Base-by-base conservation (phyloP, 1,140 invertebrate species). In the Neodiprion fabricii region DNA sequence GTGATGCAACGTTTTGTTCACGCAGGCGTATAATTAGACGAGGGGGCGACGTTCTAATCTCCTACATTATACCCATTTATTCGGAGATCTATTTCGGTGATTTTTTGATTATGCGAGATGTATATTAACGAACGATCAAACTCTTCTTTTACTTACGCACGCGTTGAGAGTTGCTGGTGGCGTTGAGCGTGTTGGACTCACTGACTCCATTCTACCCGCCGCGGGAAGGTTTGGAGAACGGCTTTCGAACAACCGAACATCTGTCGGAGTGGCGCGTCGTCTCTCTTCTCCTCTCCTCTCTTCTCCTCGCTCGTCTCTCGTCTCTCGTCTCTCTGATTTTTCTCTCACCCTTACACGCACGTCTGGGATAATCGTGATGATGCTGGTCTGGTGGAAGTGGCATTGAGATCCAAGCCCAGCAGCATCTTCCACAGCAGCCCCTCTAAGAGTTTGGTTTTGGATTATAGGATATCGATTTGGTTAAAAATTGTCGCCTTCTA, bases 241-340 rank as follows among this genome's bases (percentile, higher is more conserved):
- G 71, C 75, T 78, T 73, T 78, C 48, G 71, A 80, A 74, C 74
- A 61, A 73, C 72, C 72, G 79, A 80, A 78, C 79, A 80, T 80
- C 79, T 80, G 79, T 80, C 79, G 79, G 73, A 75, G 79, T 80
- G 79, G 75, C 75, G 77, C 78, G 17, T 49, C 12, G 4, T 61
- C 10, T 12, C 9, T 12, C 47, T 28, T 50, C 48, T 9, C n/a
- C 50, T 65, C 71, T 65, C 50, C 50, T 28, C 53, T 50, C 21
- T 61, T 50, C 17, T 72, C 23, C 47, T 21, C 14, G 10, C 17
- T 17, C 70, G 9, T 17, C 7, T 11, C 70, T 70, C 70, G 73
- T 74, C 74, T 78, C 73, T 75, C 74, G 71, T 81, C 77, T 61
- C n/a, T 61, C n/a, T 17, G n/a, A 61, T 40, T 61, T 17, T 61